Base-by-base conservation (phyloP, 2,797 vertebrate species). In the Ceryle rudis region DNA sequence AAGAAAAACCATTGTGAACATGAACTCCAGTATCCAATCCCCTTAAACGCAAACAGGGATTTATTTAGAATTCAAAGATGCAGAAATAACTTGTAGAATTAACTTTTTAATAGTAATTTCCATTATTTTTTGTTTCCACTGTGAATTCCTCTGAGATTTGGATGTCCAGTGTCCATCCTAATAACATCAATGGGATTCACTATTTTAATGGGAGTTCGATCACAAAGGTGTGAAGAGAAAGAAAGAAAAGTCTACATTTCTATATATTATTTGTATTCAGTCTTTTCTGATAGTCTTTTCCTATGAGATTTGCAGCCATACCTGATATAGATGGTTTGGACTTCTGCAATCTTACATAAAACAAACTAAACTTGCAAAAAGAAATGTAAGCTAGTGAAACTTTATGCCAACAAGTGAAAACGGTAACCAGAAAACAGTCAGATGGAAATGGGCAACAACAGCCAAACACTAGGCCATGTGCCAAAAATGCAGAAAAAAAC, bases 1-100 rank as follows among this genome's bases (percentile, higher is more conserved):
- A 94, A 96, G 66, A 41, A 84, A 91, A 94, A 86, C 37, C 55
- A 89, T 64, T 58, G 80, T 57, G n/a, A 95, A 95, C 86, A 93
- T 67, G 73, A 90, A 82, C 70, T 86, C 73, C n/a, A 37, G 42
- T 31, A 92, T 52, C 35, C 60, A 93, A 88, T 47, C 22, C 33
- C 19, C 15, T 41, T 70, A 70, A 93, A 92, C 35, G 20, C 1
- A 9, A 72, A 41, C 7, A 72, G 58, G 64, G 39, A 79, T 66
- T 70, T 86, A 83, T 70, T 88, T 90, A 37, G 75, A 65, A 90
- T 75, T 88, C 64, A 79, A 52, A 95, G 42, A 94, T 44, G 8
- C 6, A 46, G 42, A 78, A 86, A 66, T 90, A 62, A 60, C 41
- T 77, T 47, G 12, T 8, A 42, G 46, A 80, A 86, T 70, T 90